A percentile compares a stretch with the other conserved stretches of the same genome.
phyloP scores from a whole-genome alignment of 2,797 vertebrate genomes.

The Rhadinocentrus ornatus region DNA sequence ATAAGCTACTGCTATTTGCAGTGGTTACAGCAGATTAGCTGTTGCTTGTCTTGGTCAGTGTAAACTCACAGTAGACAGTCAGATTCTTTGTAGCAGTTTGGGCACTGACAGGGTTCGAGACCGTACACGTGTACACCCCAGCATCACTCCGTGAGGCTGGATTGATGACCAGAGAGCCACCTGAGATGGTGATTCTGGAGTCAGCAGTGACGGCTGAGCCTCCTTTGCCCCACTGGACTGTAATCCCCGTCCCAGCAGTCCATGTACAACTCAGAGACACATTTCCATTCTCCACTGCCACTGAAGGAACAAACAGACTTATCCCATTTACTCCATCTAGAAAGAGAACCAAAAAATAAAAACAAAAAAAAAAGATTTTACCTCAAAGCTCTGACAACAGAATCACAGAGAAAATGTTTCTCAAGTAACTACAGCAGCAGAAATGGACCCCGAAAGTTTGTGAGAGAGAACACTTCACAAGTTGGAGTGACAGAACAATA shows the following conservation, averaged over 20 bases:
- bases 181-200: slow-evolving; percentile 72
- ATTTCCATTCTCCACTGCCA: slow-evolving; percentile 73
- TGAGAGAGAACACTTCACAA: slow-evolving; percentile 38
- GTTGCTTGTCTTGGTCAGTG: slow-evolving; percentile 47
- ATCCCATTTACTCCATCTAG: slow-evolving; percentile 73
- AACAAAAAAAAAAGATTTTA: slow-evolving; percentile 6
- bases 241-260: slow-evolving; percentile 67
- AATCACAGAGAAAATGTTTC: slow-evolving; percentile 18
- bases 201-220: slow-evolving; percentile 49
- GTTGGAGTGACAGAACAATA: slow-evolving; percentile 55
- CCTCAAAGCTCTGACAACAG: slow-evolving; percentile 22
- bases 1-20: slow-evolving; percentile 60
- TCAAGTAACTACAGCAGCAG: slow-evolving; percentile 14
- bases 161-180: slow-evolving; percentile 74
- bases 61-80: slow-evolving; percentile 83
- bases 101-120: slow-evolving; percentile 79
- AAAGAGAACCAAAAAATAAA: no score
- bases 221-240: slow-evolving; percentile 77
- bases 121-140: slow-evolving; percentile 80
- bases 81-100: slow-evolving; percentile 62
- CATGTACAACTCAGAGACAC: slow-evolving; percentile 76
- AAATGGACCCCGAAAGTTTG: slow-evolving; percentile 4
- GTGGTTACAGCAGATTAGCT: slow-evolving; percentile 56
- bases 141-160: slow-evolving; percentile 73
- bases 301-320: slow-evolving; percentile 67